Evolutionary conservation across 2,888 invertebrate genomes (phyloP), one percentile per base, ranked within the genome.

Genomic region (Miltochrista miniata): DNA sequence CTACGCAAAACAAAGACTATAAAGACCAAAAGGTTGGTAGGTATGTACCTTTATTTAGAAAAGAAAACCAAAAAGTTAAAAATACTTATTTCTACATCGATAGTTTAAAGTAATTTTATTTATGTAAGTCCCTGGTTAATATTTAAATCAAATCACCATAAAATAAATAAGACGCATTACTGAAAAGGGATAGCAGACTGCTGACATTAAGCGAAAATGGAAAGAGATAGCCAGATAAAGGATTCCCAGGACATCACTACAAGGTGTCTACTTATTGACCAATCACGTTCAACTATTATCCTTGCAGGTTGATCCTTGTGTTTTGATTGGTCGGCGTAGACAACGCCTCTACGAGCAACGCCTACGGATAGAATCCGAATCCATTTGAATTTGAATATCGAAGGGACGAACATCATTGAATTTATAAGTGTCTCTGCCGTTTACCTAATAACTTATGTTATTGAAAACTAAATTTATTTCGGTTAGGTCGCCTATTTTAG

Each of bases 361-460:
- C 88, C 88, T 81, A 74, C 75, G 69, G 72, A 74, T 76, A 72
- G 79, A 79, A 83, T 80, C 79, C 86, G 79, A 79, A 83, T 80
- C 79, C 86, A 89, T 88, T 90, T 79, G 79, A 84, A 85, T 86
- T 87, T 78, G 73, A 81, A 83, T 81, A 69, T 79, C 79, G 81
- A 80, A 83, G 79, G 79, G 76, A 73, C 8, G 81, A 76, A 72
- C 68, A 63, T 70, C 65, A 65, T 58, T 56, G 57, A 56, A 59
- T 56, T 67, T 38, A 47, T 67, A 41, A 39, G 31, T 11, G 38
- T 15, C 11, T 38, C 14, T 37, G 18, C 3, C 2, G 5, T 24
- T 24, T 24, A 24, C 18, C 18, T 24, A 24, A 4, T 24, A n/a
- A n/a, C n/a, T n/a, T 2, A 5, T 24, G 18, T 24, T 24, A 5